A percentile compares a stretch with the other conserved stretches of the same genome.
phyloP scores from a whole-genome alignment of 2,113 vertebrate genomes.

The Cariama cristata region DNA sequence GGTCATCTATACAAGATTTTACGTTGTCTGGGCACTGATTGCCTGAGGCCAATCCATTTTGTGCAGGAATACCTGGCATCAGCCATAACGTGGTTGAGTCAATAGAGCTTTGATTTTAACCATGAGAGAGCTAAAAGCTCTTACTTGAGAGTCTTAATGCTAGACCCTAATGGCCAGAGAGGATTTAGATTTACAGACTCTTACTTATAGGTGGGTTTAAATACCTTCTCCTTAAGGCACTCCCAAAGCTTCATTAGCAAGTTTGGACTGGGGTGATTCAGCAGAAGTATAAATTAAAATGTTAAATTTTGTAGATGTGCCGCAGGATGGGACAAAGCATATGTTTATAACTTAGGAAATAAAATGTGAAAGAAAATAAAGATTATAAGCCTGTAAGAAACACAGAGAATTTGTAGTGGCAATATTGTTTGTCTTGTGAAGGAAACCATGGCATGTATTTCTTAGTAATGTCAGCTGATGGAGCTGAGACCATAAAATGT shows the following conservation, averaged over 20 bases:
- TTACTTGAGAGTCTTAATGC: neutral
- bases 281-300: neutral
- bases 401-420: slow-evolving; percentile 2
- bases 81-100: fast-evolving
- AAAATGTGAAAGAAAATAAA: slow-evolving; percentile 23
- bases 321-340: neutral
- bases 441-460: slow-evolving; percentile 22
- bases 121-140: neutral
- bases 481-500: slow-evolving; percentile 32
- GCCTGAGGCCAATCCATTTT: neutral
- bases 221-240: neutral
- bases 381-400: slow-evolving; percentile 30
- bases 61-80: neutral
- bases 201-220: neutral
- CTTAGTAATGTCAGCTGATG: slow-evolving; percentile 33
- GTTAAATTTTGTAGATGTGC: neutral
- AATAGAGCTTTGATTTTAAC: neutral
- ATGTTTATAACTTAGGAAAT: slow-evolving; percentile 14
- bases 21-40: neutral
- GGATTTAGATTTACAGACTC: neutral
- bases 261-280: neutral
- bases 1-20: neutral
- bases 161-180: neutral
- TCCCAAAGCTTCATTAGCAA: neutral
- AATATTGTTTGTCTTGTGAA: slow-evolving; percentile 50